These are phyloP conservation scores for Hemiprocne comata DNA, from an alignment of 2,113 vertebrate species.

Conservation along the genomic window DNA sequence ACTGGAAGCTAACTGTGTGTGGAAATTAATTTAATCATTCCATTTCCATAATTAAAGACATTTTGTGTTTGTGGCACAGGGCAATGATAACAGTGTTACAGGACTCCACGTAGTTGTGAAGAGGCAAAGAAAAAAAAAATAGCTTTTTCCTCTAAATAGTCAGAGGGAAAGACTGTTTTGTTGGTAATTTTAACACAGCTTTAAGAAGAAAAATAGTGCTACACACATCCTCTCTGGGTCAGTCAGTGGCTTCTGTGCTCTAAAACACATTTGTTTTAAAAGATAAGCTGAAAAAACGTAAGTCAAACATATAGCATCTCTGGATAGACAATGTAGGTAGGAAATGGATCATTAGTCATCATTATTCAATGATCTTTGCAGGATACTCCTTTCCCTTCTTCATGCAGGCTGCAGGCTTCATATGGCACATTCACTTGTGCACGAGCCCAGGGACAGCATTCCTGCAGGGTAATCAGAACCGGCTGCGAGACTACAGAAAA, in stretches of 20 bases:
- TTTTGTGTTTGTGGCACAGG: neutral
- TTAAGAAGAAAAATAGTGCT: neutral
- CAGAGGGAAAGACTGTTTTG: neutral
- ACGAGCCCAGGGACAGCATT: fast-evolving
- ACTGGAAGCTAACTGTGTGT: neutral
- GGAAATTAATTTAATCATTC: neutral
- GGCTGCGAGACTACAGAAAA: neutral
- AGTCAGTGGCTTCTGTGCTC: neutral
- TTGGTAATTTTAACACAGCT: neutral
- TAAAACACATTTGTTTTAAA: neutral
- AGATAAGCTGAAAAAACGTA: neutral
- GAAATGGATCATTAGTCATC: neutral
- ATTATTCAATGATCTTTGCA: neutral
- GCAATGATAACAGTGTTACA: neutral
- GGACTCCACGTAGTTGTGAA: neutral
- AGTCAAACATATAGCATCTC: neutral
- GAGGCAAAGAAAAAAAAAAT: neutral
- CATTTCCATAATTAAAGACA: neutral
- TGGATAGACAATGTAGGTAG: neutral
- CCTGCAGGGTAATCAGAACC: neutral
- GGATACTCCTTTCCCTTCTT: neutral
- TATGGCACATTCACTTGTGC: neutral
- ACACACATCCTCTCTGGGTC: neutral
- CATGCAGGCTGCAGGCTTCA: neutral
- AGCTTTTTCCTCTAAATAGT: neutral